Base-by-base conservation (phyloP, 1,140 invertebrate genomes). In the Homarus americanus region DNA sequence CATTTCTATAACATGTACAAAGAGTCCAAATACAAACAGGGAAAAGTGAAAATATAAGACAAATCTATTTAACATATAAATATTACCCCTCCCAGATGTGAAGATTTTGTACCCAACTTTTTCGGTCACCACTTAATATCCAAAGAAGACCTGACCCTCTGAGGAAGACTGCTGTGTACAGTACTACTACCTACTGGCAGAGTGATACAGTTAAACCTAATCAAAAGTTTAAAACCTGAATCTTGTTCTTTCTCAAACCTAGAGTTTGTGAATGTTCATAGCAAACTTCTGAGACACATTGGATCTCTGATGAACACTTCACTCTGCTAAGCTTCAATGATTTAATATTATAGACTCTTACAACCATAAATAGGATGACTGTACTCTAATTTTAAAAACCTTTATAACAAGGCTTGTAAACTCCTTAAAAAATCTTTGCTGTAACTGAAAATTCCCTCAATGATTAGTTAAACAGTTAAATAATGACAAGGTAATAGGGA, bases 121-220 rank as follows among this genome's bases (percentile, higher is more conserved):
- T 9, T n/a, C n/a, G n/a, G 44, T 49, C 44, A 49, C 44, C 44
- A 49, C 44, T 49, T 15, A 49, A 49, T 49, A 49, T 7, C 15
- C 44, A 49, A 49, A 49, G 44, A 15, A 49, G 41, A 78, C 44
- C 38, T 78, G 75, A 40, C 75, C 40, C 34, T 78, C 40, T 63
- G 44, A 44, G 32, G 49, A 36, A 82, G 79, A 82, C 44, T 82
- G 49, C 49, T 28, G n/a, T n/a, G n/a, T n/a, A n/a, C n/a, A 34
- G 79, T 82, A 58, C 53, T 69, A 69, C 63, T 9, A 82, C 32
- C 32, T 82, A 58, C 24, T 36, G 15, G 38, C 20, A 63, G 24
- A 82, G 34, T 15, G n/a, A 82, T 32, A 32, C 12, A 36, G 36
- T 24, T 28, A 63, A 34, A 28, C 28, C 2, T 63, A 38, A 41